Percentiles rank a stretch among this genome's conserved stretches.
These are phyloP conservation scores for Chirona hameri DNA, from an alignment of 2,888 invertebrate species.

Conservation along the genomic window DNA sequence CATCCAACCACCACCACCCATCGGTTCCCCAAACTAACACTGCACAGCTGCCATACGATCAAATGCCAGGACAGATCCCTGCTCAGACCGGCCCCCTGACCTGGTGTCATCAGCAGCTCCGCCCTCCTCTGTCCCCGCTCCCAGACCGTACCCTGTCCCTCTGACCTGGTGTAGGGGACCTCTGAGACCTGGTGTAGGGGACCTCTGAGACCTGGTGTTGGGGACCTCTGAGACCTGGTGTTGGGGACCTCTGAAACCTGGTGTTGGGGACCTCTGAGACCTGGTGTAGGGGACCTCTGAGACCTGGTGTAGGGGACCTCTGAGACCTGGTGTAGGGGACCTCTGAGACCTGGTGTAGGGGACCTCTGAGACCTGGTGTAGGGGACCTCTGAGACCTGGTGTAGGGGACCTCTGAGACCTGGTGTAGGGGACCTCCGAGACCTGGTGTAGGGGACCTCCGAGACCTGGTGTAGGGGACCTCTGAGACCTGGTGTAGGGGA, in stretches of 20 bases:
- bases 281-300: constrained; percentile 67
- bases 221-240: no score
- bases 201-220: no score
- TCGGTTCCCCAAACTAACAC: no score
- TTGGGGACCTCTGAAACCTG: no score
- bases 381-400: constrained; percentile 61
- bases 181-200: constrained; percentile 65
- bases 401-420: constrained; percentile 67
- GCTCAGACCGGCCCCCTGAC: constrained; percentile 24
- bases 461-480: constrained; percentile 65
- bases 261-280: no score
- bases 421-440: constrained; percentile 70
- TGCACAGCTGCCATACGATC: no score
- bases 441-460: constrained; percentile 65
- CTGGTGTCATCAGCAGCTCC: constrained; percentile 72
- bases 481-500: constrained; percentile 65
- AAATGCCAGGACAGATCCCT: no score
- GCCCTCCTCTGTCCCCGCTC: constrained; percentile 64
- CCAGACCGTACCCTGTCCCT: no score
- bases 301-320: constrained; percentile 65
- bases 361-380: constrained; percentile 63
- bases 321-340: constrained; percentile 65
- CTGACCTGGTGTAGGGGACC: constrained; percentile 65
- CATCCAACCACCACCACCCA: no score
- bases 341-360: constrained; percentile 66